These are phyloP conservation scores for Daktulosphaira vitifoliae DNA, from an alignment of 1,140 invertebrate genomes.

Conservation along the genomic window DNA sequence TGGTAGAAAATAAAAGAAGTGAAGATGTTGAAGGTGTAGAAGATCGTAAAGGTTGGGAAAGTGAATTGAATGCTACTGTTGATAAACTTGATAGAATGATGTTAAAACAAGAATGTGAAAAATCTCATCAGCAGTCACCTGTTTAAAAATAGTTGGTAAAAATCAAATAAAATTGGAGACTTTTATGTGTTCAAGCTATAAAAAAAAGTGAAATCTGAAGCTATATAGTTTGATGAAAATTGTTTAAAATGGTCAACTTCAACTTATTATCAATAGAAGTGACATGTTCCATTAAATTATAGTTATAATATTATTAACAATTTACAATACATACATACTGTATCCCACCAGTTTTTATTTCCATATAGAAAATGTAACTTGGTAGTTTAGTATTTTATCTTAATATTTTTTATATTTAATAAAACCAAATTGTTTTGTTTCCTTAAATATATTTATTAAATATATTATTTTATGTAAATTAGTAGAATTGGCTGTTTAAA, in stretches of 20 bases:
- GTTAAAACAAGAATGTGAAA: conserved; percentile 39
- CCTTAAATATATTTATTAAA: too few species aligned
- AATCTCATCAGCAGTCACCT: conserved; percentile 30
- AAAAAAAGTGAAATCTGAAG: too few species aligned
- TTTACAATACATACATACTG: too few species aligned
- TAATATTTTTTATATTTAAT: conserved; percentile 12
- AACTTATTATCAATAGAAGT: not conserved
- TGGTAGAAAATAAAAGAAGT: conserved; percentile 28
- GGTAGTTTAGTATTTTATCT: conserved; percentile 14
- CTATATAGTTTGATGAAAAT: too few species aligned
- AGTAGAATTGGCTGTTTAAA: not conserved
- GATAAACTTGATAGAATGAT: conserved; percentile 39
- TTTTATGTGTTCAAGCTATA: too few species aligned
- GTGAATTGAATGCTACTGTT: conserved; percentile 39
- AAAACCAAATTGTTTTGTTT: not conserved
- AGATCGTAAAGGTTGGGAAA: conserved; percentile 38
- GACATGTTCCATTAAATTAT: too few species aligned
- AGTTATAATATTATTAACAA: too few species aligned
- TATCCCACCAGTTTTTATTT: not conserved
- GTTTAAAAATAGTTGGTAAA: not conserved
- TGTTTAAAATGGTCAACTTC: not conserved
- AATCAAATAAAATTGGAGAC: too few species aligned
- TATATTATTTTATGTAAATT: conserved; percentile 2
- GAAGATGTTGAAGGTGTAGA: conserved; percentile 32
- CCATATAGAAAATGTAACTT: conserved; percentile 2